Base-by-base conservation (phyloP, 2,888 invertebrate species). In the Argyresthia goedartella region DNA sequence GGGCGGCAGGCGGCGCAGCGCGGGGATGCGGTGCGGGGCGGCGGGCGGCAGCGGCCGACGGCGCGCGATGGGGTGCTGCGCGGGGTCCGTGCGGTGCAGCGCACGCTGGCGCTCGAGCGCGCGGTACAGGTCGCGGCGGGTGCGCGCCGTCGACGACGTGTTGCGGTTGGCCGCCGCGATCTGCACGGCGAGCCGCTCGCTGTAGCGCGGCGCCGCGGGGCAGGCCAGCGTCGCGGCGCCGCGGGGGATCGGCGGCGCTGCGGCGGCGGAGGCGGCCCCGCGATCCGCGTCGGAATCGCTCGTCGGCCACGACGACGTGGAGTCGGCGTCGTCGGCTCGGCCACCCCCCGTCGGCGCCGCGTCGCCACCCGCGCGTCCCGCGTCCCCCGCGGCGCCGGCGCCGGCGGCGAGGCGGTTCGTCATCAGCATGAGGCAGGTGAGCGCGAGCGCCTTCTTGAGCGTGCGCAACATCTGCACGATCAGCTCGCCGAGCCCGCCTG, bases 361-460 rank as follows among this genome's bases (percentile, higher is more conserved):
- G n/a, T n/a, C 48, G 10, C 41, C 34, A 11, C n/a, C 44, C 33
- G 44, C 36, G 34, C 16, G 41, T n/a, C 16, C 16, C 36, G 39
- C 35, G 8, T 39, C 8, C 10, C 15, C 11, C 1, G 10, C 8
- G 7, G 49, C 39, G 33, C 8, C 46, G 8, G 8, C 1, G 16
- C 44, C 11, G 16, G 48, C 42, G 42, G 55, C 65, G 54, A 70
- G 73, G 57, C 82, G 72, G 56, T 81, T 81, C 6, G 84, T 74
- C 76, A 86, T 80, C 48, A 87, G 66, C 73, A 87, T 80, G 44
- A 87, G 66, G 55, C 86, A 87, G 8, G 87, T 84, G 45, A 87
- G 60, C 7, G 84, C 86, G 48, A 87, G 60, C 10, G 87, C 81
- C 56, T 81, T 81, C 60, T 87, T 87, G 4, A 87, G 71, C 11